These are phyloP conservation scores for Euproctis similis DNA, from an alignment of 2,888 invertebrate genomes.

Conservation along the genomic window DNA sequence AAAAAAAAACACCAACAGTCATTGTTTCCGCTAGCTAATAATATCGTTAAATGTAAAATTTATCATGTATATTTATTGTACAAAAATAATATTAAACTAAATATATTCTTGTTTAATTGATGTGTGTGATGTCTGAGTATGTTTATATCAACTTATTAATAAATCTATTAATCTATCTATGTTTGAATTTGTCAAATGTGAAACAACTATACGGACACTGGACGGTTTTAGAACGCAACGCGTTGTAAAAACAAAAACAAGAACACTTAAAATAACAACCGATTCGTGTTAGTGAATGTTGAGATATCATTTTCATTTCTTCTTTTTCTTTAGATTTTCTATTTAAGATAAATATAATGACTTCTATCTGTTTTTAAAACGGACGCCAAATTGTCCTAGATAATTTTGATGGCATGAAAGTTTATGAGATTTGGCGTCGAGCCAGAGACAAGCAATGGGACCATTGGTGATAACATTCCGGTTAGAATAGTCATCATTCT, in stretches of 20 bases:
- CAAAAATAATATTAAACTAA: conserved; percentile 67
- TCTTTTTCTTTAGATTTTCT: conserved; percentile 51
- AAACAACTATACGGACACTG: conserved; percentile 7
- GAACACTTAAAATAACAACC: conserved; percentile 41
- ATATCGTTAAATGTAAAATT: too few relatives aligned
- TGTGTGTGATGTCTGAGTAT: conserved; percentile 68
- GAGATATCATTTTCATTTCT: conserved; percentile 41
- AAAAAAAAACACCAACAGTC: too few relatives aligned
- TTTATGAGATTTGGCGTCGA: conserved; percentile 47
- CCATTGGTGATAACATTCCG: conserved; percentile 43
- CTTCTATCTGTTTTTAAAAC: conserved; percentile 56
- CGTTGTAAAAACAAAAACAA: conserved; percentile 23
- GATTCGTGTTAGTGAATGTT: conserved; percentile 31
- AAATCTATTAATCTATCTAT: conserved; percentile 67
- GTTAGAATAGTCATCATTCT: conserved; percentile 24
- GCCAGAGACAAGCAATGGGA: conserved; percentile 55
- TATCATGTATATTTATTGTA: conserved; percentile 70
- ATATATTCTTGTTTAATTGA: conserved; percentile 65
- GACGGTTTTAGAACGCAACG: conserved; percentile 24
- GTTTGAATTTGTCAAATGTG: conserved; percentile 19
- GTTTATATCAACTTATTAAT: conserved; percentile 72
- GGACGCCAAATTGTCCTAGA: conserved; percentile 68
- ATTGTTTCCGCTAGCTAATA: too few relatives aligned
- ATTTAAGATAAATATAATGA: conserved; percentile 60
- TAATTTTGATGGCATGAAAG: conserved; percentile 67